A percentile compares a stretch with the other conserved stretches of the same genome.
phyloP scores from a whole-genome alignment of 1,140 invertebrate genomes.

The Acromyrmex charruanus region DNA sequence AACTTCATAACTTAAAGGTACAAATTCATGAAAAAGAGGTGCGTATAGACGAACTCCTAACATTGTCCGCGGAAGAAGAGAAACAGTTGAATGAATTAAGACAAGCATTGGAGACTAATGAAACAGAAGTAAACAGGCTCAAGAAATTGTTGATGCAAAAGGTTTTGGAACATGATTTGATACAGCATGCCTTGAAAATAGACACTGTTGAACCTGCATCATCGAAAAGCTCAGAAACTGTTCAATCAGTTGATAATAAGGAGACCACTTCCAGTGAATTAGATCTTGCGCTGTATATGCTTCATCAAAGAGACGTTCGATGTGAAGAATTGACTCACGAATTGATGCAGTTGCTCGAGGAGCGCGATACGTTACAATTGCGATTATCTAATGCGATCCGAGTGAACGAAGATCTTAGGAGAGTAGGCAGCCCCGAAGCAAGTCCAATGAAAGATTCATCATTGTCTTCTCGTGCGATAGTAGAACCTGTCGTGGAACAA shows the following conservation, averaged over 20 bases:
- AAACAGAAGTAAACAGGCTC: constrained; percentile 89
- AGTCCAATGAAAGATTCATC: constrained; percentile 67
- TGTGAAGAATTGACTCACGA: constrained; percentile 96
- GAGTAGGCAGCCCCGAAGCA: constrained; percentile 77
- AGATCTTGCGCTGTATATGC: constrained; percentile 93
- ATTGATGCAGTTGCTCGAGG: constrained; percentile 93
- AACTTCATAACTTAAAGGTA: constrained; percentile 81
- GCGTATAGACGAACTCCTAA: constrained; percentile 86
- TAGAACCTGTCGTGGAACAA: constrained; percentile 75
- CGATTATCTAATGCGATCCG: constrained; percentile 93
- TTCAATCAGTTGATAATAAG: constrained; percentile 11
- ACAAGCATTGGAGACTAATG: constrained; percentile 88
- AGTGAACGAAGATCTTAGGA: constrained; percentile 88
- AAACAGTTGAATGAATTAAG: constrained; percentile 86
- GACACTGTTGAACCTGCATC: constrained; percentile 58
- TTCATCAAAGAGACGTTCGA: constrained; percentile 94
- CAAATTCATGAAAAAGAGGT: constrained; percentile 79
- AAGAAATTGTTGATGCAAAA: constrained; percentile 89
- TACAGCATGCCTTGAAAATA: constrained; percentile 77
- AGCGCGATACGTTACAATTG: constrained; percentile 93
- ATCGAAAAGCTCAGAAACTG: constrained; percentile 9
- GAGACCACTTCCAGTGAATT: constrained; percentile 87
- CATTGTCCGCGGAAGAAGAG: constrained; percentile 87
- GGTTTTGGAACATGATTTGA: constrained; percentile 87
- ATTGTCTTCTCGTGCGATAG: not conserved